Conservation (phyloP, 2,797 vertebrate genomes). For the Pyrrhura leucotis region DNA sequence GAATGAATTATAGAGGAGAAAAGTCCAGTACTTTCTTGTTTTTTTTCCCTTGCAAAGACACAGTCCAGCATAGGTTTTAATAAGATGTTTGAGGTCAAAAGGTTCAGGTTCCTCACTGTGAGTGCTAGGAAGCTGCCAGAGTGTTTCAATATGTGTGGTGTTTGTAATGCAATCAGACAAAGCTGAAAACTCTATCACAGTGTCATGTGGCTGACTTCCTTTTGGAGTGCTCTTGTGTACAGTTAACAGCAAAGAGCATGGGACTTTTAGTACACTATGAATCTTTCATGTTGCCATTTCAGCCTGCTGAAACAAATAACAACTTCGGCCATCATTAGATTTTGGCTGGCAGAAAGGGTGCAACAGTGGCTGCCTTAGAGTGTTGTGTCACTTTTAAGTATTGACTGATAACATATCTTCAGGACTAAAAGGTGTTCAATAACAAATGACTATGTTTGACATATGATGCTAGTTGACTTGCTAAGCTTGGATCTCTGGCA, state of each 20-base stretch:
- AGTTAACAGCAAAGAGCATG: not conserved
- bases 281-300: not conserved
- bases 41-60: slow-evolving; percentile 80
- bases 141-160: slow-evolving; percentile 81
- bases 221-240: not conserved
- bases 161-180: slow-evolving; percentile 75
- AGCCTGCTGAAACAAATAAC: not conserved
- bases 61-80: slow-evolving; percentile 83
- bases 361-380: not conserved
- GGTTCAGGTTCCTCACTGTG: slow-evolving; percentile 81
- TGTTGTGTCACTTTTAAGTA: not conserved
- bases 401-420: not conserved
- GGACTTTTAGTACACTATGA: not conserved
- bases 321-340: not conserved
- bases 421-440: not conserved
- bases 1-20: slow-evolving; percentile 90
- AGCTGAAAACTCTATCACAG: slow-evolving; percentile 59
- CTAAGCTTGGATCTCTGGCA: not conserved
- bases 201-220: slow-evolving; percentile 56
- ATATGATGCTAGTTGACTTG: not conserved
- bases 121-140: slow-evolving; percentile 78
- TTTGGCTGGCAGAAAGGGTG: not conserved
- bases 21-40: slow-evolving; percentile 77
- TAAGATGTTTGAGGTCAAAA: slow-evolving; percentile 88
- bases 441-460: not conserved